Evolutionary conservation across 2,888 invertebrate species (phyloP), one percentile per base, ranked within the genome.

Genomic region (Sarcophaga rosellei): DNA sequence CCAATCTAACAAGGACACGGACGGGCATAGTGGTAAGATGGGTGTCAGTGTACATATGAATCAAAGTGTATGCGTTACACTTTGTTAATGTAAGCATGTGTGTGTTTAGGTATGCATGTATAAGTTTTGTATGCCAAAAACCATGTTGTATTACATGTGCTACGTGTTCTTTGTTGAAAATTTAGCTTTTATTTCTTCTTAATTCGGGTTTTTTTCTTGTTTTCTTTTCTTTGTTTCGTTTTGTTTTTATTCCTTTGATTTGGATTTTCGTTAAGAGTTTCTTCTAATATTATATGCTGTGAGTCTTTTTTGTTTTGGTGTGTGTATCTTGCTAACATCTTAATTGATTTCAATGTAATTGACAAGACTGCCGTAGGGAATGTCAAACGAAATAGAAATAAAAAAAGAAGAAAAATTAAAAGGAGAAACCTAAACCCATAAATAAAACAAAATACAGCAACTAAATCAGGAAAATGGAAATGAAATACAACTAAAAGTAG

Each of bases 301-400:
- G 17, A 12, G 4, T 53, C 1, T 68, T 25, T 69, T 11, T 74
- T 78, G 68, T 74, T 72, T 83, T 59, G 75, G 68, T 85, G 35
- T 35, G 35, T 35, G 10, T 35, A 35, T 35, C 35, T 78, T 74
- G 70, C 70, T 81, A 86, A 80, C 79, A 73, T 85, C 84, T 86
- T 88, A 88, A 88, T 88, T 88, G 88, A 88, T 88, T 88, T 82
- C 66, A 62, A 70, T 88, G 84, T 88, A 88, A 88, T 88, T 88
- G 88, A 84, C 86, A 86, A 78, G 79, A 81, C 81, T 81, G 86
- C 84, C 86, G 62, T 70, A 74, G 86, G 86, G 78, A 86, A 66
- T 84, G 84, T 86, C 86, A 86, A 73, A 66, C 47, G 59, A 74
- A 75, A 63, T 53, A 75, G 74, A 20, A 72, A 23, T 62, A 59